phyloP scores from a whole-genome alignment of 2,888 invertebrate genomes.

The Priocnemis perturbator region DNA sequence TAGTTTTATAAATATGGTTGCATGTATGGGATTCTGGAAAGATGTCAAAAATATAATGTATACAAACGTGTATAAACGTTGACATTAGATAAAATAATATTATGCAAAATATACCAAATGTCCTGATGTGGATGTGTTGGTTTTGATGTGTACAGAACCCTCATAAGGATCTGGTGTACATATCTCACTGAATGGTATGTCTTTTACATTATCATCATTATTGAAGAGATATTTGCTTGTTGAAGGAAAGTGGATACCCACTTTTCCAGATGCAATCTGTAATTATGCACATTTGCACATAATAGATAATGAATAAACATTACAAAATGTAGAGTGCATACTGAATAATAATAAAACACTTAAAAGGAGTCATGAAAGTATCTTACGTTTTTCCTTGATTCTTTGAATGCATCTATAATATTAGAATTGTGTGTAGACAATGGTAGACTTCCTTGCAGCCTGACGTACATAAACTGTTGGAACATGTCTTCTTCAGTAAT shows the following conservation, averaged over 20 bases:
- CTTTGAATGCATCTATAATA: slow-evolving; percentile 78
- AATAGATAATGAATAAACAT: neutral
- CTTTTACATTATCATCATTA: slow-evolving; percentile 73
- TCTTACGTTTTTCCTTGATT: slow-evolving; percentile 81
- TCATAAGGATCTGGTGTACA: slow-evolving; percentile 32
- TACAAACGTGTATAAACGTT: neutral
- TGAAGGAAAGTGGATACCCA: slow-evolving; percentile 83
- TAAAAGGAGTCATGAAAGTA: too few relatives aligned
- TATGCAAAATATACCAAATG: neutral
- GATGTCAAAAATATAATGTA: slow-evolving; percentile 12
- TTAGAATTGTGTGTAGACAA: slow-evolving; percentile 80
- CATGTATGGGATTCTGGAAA: slow-evolving; percentile 79
- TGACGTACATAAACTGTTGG: slow-evolving; percentile 83
- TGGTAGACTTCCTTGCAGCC: slow-evolving; percentile 81
- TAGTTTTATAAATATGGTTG: slow-evolving; percentile 80
- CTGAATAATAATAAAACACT: too few relatives aligned
- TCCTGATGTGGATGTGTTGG: slow-evolving; percentile 18
- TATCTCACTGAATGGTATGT: slow-evolving; percentile 57
- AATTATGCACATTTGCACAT: slow-evolving; percentile 11
- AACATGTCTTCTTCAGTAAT: slow-evolving; percentile 81
- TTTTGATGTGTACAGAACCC: slow-evolving; percentile 44
- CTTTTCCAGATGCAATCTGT: slow-evolving; percentile 83
- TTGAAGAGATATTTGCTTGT: slow-evolving; percentile 82
- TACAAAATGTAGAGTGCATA: too few relatives aligned
- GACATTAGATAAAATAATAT: slow-evolving; percentile 7